Conservation (phyloP, 2,113 vertebrate genomes). For the Platanista minor region DNA sequence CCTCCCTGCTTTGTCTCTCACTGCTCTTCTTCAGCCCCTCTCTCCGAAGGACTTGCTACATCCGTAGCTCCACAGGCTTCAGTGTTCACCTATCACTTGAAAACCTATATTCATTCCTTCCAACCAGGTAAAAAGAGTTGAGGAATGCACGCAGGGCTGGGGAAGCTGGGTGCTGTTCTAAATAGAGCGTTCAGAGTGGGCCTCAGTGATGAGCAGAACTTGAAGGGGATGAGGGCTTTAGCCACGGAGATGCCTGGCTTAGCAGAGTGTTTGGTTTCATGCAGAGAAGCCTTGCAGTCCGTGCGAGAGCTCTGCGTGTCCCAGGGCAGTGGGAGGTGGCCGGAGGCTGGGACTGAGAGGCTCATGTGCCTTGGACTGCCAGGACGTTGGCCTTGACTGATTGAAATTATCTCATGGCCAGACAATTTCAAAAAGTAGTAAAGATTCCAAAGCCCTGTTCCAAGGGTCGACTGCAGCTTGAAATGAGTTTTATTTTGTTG, state of each 20-base stretch:
- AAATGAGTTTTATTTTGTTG: background rate
- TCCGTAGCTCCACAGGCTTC: background rate
- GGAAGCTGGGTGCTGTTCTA: background rate
- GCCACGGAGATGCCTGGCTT: background rate
- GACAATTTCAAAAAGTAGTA: background rate
- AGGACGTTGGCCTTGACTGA: background rate
- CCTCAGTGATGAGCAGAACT: background rate
- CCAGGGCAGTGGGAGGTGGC: background rate
- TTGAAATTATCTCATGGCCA: background rate
- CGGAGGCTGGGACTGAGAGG: background rate
- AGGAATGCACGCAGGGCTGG: background rate
- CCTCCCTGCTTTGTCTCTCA: background rate
- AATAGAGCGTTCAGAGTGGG: background rate
- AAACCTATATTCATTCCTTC: background rate
- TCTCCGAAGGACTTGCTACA: background rate
- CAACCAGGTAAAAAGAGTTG: background rate
- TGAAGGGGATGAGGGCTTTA: background rate
- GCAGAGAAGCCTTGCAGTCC: background rate
- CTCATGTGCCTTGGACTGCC: background rate
- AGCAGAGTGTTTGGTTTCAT: background rate
- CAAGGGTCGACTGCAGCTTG: background rate
- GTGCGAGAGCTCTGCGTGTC: too few species aligned
- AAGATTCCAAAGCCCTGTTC: background rate
- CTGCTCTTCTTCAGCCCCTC: background rate
- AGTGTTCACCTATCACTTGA: background rate